Base-by-base conservation (phyloP, 2,888 invertebrate species). In the Campoplex nolae region DNA sequence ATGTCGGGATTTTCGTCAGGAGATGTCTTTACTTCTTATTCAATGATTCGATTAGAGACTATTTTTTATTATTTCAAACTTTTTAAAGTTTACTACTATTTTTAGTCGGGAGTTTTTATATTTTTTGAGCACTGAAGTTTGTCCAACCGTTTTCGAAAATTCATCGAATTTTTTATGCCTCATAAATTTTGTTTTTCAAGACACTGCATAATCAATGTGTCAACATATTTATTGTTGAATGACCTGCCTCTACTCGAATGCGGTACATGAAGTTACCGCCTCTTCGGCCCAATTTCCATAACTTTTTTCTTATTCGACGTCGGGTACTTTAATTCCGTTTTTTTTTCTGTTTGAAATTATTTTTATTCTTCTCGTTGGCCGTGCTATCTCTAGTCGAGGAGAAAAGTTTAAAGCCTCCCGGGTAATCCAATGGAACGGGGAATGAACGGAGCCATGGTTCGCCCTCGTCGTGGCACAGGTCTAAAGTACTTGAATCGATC, bases 381-480 rank as follows among this genome's bases (percentile, higher is more conserved):
- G 35, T 35, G 73, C 79, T 70, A 79, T 79, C 70, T 79, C 70
- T 51, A 28, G 51, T 51, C 54, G 74, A 81, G 65, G 81, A 81
- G 65, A 81, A 81, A 81, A 81, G 65, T 81, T 74, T 74, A 65
- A 74, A 74, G 51, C 74, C 71, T 74, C 74, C 13, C 73, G 81
- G 42, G 74, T 80, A 71, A 80, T 73, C 65, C 74, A 67, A 74
- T 74, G 51, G 65, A 73, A 58, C n/a, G 67, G n/a, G 74, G 51
- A 35, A 73, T 38, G 58, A 16, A 73, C 23, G 58, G 42, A 32
- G 54, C 48, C 32, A 62, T 35, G 58, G 13, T 74, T 74, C 16
- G 62, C 32, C 62, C 62, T 58, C 56, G 13, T 42, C 65, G 58
- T n/a, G 51, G 65, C 35, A 51, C n/a, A 51, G 73, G 42, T 51